Conservation (phyloP, 1,140 invertebrate genomes). For the Tyrophagus putrescentiae region DNA sequence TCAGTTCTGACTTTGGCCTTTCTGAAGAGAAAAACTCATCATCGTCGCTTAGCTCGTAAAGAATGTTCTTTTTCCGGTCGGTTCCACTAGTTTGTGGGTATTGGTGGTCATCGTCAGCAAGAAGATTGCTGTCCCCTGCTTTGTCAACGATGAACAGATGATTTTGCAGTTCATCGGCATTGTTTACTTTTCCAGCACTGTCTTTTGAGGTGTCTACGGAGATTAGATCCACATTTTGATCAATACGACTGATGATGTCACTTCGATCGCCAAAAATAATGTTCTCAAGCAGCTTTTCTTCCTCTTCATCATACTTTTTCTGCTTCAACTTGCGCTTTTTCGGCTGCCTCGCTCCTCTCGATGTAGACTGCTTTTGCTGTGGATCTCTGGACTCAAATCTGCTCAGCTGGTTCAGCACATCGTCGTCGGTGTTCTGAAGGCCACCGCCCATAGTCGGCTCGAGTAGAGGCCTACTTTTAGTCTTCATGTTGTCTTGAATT, state of each 20-base stretch:
- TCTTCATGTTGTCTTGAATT: too few relatives aligned
- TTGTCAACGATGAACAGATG: neutral
- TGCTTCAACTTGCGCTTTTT: neutral
- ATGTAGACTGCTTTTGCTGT: too few relatives aligned
- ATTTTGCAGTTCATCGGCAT: neutral
- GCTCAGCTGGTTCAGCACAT: too few relatives aligned
- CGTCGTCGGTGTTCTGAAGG: too few relatives aligned
- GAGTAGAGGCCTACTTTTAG: too few relatives aligned
- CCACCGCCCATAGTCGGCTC: too few relatives aligned
- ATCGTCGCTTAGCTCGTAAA: too few relatives aligned
- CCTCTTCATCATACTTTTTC: neutral
- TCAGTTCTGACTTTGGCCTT: neutral
- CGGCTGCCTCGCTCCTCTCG: neutral
- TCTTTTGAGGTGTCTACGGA: neutral
- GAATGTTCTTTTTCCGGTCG: too few relatives aligned
- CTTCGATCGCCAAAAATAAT: neutral
- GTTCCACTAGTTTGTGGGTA: too few relatives aligned
- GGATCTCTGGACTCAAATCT: too few relatives aligned
- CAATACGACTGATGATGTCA: neutral
- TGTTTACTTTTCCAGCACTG: neutral
- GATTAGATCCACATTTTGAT: constrained; percentile 1
- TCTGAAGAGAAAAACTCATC: neutral
- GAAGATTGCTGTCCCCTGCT: neutral
- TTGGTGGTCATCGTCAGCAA: neutral
- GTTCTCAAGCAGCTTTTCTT: neutral